Evolutionary conservation across 2,888 invertebrate species (phyloP), one percentile per base, ranked within the genome.

Genomic region (Chaetogeoica ovagalla): DNA sequence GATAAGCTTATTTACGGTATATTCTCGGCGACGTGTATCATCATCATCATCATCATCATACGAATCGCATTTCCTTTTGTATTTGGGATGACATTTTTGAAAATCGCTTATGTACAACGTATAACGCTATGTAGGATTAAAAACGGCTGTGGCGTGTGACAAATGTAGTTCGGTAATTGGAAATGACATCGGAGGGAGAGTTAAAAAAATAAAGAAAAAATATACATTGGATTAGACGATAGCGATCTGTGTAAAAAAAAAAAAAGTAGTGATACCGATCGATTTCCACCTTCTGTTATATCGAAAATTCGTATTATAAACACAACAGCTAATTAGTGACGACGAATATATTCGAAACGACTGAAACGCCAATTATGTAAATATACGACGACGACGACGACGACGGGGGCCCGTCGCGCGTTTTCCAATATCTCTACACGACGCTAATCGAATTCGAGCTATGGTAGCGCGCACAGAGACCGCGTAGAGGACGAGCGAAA

Each of bases 301-400:
- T n/a, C 30, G 30, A 55, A 39, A 55, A 63, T 68, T 17, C 48
- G 21, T 43, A 52, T 60, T 30, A 30, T 30, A 30, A 2, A 30
- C 30, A 30, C 30, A 30, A 70, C 52, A 30, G 6, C 52, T 70
- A 63, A 79, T 79, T 71, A 79, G 6, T 39, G 62, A 70, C 79
- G 63, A 77, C 48, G 48, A 13, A 48, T 48, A 48, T 13, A 48
- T 48, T 3, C 11, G 11, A 9, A 7, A 11, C 48, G 70, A 71
- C 39, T 39, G 55, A 62, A 63, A 73, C n/a, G n/a, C n/a, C 23
- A 70, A 79, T 79, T 79, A 79, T 79, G 79, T 23, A 79, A 71
- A 79, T 79, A 55, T 37, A 39, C 57, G 48, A 48, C 48, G 48
- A 48, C 48, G 48, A 21, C 19, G 13, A n/a, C n/a, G n/a, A n/a